These are phyloP conservation scores for Tichodroma muraria DNA, from an alignment of 2,113 vertebrate genomes.

Conservation along the genomic window DNA sequence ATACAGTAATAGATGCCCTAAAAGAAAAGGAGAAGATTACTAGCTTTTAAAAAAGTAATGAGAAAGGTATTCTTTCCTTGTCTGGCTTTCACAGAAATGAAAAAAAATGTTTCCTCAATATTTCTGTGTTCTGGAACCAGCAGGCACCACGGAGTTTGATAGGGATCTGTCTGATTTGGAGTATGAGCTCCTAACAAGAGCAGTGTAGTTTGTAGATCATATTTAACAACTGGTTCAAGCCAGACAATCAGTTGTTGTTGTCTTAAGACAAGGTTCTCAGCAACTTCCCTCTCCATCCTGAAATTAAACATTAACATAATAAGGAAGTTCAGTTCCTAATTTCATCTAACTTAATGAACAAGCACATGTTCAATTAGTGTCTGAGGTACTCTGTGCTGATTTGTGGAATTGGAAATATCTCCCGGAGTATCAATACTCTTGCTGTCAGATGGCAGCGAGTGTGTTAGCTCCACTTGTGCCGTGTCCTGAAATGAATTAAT, in stretches of 20 bases:
- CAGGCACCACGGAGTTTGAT: background rate
- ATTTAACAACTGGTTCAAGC: constrained; percentile 1
- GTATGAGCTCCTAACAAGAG: background rate
- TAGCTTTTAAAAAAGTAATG: background rate
- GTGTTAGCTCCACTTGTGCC: background rate
- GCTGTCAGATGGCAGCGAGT: background rate
- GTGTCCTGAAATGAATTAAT: background rate
- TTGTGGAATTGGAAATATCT: constrained; percentile 33
- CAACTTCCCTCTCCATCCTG: constrained; percentile 6
- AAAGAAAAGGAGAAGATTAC: background rate
- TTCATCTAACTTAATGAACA: constrained; percentile 46
- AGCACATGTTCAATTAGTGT: constrained; percentile 22
- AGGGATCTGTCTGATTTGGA: background rate
- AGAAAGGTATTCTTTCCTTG: background rate
- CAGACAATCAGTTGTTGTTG: no score
- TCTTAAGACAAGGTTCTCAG: constrained; percentile 14
- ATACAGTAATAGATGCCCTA: background rate
- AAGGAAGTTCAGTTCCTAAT: constrained; percentile 38
- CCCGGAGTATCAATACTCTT: constrained; percentile 20
- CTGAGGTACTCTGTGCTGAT: background rate
- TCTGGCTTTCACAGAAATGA: background rate
- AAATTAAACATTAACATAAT: constrained; percentile 54
- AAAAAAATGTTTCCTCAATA: background rate
- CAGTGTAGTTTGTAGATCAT: background rate
- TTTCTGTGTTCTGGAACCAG: background rate